Evolutionary conservation across 2,113 vertebrate species (phyloP), one percentile per base, ranked within the genome.

Genomic region (Donacobius atricapilla): DNA sequence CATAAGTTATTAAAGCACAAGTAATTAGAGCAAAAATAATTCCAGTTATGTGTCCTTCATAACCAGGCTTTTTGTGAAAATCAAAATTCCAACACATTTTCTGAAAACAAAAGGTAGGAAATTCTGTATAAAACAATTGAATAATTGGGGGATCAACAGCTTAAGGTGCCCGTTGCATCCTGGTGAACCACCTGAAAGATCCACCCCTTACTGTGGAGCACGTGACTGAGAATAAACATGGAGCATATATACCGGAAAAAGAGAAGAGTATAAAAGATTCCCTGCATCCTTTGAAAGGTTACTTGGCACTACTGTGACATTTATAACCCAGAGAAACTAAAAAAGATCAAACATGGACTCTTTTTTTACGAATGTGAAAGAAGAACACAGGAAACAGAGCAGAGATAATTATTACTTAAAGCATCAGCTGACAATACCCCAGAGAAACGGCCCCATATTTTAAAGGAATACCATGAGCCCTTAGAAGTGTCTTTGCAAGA

Each of bases 201-300:
- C 48, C 35, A 45, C 3, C 40, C 47, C 31, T 27, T 6, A 30
- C 25, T 63, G n/a, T 9, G 31, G 45, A 72, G 37, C 35, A 37
- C 3, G 35, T 18, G 37, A 66, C 1, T 8, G n/a, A 93, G 45
- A 9, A 73, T 9, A 64, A 57, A 61, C 40, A 84, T 0, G 17
- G 28, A 58, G 25, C 2, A 27, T 4, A 18, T 2, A 63, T 9
- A 69, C 0, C 27, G 15, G 5, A 5, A 19, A 53, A 56, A 45
- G 15, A 15, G 4, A 37, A 44, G 21, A 65, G 28, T 44, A 75
- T 24, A 48, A 90, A 79, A 70, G 47, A 40, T 16, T 64, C 16
- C 30, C 37, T 47, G 47, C 16, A 37, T 40, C 47, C 70, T 78
- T 71, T 54, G 53, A 45, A 84, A 76, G 27, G 61, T 54, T 71